These are phyloP conservation scores for Ennomos fuscantarius DNA, from an alignment of 2,888 invertebrate genomes.

Conservation along the genomic window DNA sequence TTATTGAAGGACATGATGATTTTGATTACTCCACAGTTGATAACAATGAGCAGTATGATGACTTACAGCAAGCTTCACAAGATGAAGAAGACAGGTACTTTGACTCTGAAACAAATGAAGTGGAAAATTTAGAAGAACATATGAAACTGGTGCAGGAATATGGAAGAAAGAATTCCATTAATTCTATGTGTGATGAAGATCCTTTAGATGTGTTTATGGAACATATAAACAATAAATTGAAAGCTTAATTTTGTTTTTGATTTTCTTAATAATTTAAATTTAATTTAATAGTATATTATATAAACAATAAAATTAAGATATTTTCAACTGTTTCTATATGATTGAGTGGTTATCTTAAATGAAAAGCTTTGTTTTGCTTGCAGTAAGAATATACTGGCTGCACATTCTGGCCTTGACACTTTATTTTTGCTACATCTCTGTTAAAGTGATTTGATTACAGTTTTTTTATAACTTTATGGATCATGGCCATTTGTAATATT, in stretches of 20 bases:
- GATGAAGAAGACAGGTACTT: constrained; percentile 97
- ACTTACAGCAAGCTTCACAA: constrained; percentile 86
- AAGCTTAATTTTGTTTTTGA: constrained; percentile 27
- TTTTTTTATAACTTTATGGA: too few relatives aligned
- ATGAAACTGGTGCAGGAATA: constrained; percentile 71
- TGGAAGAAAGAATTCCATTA: constrained; percentile 53
- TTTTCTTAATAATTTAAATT: too few relatives aligned
- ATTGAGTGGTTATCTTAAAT: too few relatives aligned
- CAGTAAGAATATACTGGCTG: too few relatives aligned
- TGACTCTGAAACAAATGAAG: constrained; percentile 91
- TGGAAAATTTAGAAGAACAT: constrained; percentile 71
- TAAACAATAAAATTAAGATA: too few relatives aligned
- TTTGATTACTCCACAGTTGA: constrained; percentile 94
- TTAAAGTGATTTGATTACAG: too few relatives aligned
- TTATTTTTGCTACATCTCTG: too few relatives aligned
- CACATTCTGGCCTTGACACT: too few relatives aligned
- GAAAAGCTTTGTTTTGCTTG: too few relatives aligned
- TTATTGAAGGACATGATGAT: constrained; percentile 93
- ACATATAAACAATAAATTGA: constrained; percentile 70
- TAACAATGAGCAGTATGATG: constrained; percentile 92
- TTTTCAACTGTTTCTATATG: too few relatives aligned
- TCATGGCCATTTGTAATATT: too few relatives aligned
- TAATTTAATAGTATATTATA: too few relatives aligned
- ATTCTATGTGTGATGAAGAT: constrained; percentile 79
- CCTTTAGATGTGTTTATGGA: constrained; percentile 91